Evolutionary conservation across 2,113 vertebrate genomes (phyloP), one percentile per base, ranked within the genome.

Genomic region (Austrofundulus limnaeus): DNA sequence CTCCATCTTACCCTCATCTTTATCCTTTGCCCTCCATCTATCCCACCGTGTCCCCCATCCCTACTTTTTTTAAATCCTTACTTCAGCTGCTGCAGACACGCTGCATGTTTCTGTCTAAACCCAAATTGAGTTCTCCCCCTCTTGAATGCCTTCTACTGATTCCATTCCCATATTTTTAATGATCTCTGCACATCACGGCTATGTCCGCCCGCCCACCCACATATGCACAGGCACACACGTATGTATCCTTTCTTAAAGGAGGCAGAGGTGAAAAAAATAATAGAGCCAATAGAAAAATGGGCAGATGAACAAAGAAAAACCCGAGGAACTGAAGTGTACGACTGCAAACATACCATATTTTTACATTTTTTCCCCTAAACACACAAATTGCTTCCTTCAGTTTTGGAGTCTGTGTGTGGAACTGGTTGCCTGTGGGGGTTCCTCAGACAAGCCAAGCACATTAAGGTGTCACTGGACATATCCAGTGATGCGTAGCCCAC

Each of bases 381-480:
- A 69, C 38, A 34, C 56, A 68, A 54, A 60, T n/a, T 41, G 4
- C 10, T 20, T 12, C 52, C 34, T 61, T 52, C 52, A 56, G 53
- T 16, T 65, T 48, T 2, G 19, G 17, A 21, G 51, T 1, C 16
- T 15, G 8, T 56, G 45, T 59, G 58, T 75, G 49, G 70, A 21
- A 46, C 39, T 61, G 62, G 61, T 64, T 71, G 75, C 75, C 86
- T 58, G 63, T 38, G 42, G 75, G 79, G 78, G 66, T 72, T 82
- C 77, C 72, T 71, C 52, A 85, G 80, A 85, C 88, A 87, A 85
- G 87, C 78, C 80, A 79, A 86, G 86, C 83, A 89, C 87, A 89
- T 90, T 87, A 89, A 87, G 84, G 88, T 87, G 87, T 88, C 84
- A 85, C 77, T 82, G 82, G 83, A 89, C 83, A 82, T 86, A 76